phyloP scores from a whole-genome alignment of 2,888 invertebrate genomes.

The Drosophila fungiperda region DNA sequence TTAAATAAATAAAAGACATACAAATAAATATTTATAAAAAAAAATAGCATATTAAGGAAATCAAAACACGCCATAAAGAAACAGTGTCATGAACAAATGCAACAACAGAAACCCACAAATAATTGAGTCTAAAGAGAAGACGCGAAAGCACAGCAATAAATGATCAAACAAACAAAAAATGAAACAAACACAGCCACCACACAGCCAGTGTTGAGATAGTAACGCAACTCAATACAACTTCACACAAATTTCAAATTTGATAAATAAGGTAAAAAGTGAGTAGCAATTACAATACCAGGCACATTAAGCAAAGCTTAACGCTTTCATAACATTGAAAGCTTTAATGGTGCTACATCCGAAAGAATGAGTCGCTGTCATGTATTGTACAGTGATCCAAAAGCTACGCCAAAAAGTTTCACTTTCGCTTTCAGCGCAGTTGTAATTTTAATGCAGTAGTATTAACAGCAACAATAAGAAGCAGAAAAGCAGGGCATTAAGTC shows the following conservation, averaged over 20 bases:
- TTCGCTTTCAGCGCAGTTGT: slow-evolving; percentile 82
- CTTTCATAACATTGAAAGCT: slow-evolving; percentile 63
- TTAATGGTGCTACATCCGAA: slow-evolving; percentile 43
- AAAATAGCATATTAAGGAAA: slow-evolving; percentile 44
- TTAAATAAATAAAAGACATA: slow-evolving; percentile 19
- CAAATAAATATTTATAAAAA: slow-evolving; percentile 37
- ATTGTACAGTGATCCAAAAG: slow-evolving; percentile 66
- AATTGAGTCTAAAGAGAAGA: slow-evolving; percentile 67
- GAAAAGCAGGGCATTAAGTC: slow-evolving; percentile 70
- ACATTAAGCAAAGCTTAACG: slow-evolving; percentile 53
- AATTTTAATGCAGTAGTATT: slow-evolving; percentile 61
- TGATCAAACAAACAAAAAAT: slow-evolving; percentile 29
- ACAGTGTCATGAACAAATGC: slow-evolving; percentile 83
- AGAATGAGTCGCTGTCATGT: slow-evolving; percentile 58
- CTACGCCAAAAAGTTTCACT: slow-evolving; percentile 82
- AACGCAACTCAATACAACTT: slow-evolving; percentile 15
- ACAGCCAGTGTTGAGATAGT: neutral
- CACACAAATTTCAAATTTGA: slow-evolving; percentile 47
- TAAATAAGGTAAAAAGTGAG: slow-evolving; percentile 49
- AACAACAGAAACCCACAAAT: slow-evolving; percentile 69
- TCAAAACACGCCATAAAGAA: slow-evolving; percentile 70
- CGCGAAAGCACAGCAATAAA: slow-evolving; percentile 27
- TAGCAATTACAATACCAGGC: slow-evolving; percentile 55
- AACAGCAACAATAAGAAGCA: slow-evolving; percentile 28
- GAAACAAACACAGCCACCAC: slow-evolving; percentile 44